phyloP scores from a whole-genome alignment of 2,113 vertebrate species.

The Megaceryle maxima region DNA sequence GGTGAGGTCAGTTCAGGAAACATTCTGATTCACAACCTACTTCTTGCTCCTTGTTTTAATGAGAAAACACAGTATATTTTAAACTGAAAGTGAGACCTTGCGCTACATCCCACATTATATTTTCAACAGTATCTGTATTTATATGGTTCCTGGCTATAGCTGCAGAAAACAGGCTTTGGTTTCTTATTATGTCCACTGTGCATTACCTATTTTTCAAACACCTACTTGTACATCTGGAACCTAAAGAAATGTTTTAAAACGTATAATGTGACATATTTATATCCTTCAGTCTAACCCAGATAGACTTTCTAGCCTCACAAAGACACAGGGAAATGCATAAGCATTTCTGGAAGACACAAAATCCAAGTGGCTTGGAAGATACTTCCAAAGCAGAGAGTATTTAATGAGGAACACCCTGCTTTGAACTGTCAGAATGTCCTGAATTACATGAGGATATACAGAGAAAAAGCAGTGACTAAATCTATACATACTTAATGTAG shows the following conservation, averaged over 20 bases:
- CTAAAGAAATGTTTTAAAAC: background rate
- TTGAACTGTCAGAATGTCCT: background rate
- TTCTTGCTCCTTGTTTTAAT: background rate
- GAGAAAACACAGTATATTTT: background rate
- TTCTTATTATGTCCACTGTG: background rate
- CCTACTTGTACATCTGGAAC: background rate
- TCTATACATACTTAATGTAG: background rate
- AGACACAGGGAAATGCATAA: background rate
- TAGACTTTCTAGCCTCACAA: background rate
- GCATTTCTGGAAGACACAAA: background rate
- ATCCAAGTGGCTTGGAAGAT: background rate
- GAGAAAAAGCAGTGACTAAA: background rate
- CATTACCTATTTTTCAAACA: background rate
- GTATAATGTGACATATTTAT: background rate
- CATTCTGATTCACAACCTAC: background rate
- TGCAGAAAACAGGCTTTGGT: background rate
- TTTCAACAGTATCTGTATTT: background rate
- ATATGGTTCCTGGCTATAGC: background rate
- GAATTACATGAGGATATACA: background rate
- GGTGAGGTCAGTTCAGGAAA: background rate
- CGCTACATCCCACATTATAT: background rate
- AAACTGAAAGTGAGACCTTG: background rate
- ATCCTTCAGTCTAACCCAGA: background rate
- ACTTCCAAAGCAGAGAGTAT: background rate
- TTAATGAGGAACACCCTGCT: background rate